phyloP scores from a whole-genome alignment of 2,888 invertebrate genomes.

The Hypolimnas misippus region DNA sequence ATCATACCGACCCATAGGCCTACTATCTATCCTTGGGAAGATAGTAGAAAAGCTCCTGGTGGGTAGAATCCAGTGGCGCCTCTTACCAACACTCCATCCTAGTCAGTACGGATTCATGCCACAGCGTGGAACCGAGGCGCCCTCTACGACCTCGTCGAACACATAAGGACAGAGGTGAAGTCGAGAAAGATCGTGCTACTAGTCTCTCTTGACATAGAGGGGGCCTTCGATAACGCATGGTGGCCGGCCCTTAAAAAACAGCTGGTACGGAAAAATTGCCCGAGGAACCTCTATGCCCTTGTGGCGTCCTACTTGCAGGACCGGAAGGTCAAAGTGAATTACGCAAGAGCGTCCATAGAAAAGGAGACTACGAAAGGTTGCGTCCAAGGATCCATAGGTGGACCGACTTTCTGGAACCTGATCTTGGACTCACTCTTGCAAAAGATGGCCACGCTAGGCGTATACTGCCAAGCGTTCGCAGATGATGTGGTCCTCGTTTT shows the following conservation, averaged over 20 bases:
- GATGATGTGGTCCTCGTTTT: too few species aligned
- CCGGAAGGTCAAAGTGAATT: conserved; percentile 29
- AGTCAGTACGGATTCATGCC: conserved; percentile 14
- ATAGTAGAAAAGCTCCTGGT: conserved; percentile 36
- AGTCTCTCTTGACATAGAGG: conserved; percentile 10
- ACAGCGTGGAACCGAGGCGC: conserved; percentile 1
- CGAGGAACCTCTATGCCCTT: conserved; percentile 22
- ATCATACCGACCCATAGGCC: conserved; percentile 43
- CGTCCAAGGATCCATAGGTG: conserved; percentile 41
- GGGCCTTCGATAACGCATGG: background rate
- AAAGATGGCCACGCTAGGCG: too few species aligned
- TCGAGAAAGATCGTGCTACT: background rate
- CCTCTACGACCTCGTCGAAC: background rate
- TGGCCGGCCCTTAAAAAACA: background rate
- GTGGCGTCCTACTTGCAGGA: conserved; percentile 28
- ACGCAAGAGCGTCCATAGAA: conserved; percentile 20
- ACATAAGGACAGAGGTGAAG: background rate
- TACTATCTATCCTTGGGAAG: conserved; percentile 39
- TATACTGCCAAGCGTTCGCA: too few species aligned
- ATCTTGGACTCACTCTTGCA: conserved; percentile 21
- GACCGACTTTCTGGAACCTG: conserved; percentile 38
- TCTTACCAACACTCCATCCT: background rate
- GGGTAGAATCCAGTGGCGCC: conserved; percentile 20
- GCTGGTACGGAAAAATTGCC: conserved; percentile 28
- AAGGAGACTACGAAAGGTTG: conserved; percentile 38